Conservation (phyloP, 2,797 vertebrate species). For the Diplodus puntazzo region DNA sequence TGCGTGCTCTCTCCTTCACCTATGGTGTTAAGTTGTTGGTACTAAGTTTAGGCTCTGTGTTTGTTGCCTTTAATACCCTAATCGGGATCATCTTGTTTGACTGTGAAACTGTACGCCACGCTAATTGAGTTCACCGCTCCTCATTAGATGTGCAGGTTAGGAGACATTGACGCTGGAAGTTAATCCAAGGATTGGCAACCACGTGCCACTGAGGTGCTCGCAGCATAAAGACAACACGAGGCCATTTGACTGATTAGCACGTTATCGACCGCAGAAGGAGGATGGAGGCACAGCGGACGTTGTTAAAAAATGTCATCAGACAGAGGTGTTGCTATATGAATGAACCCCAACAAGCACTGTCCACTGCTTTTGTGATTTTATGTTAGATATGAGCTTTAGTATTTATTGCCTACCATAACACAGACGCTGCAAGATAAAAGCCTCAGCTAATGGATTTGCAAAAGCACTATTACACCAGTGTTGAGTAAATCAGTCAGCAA, state of each 20-base stretch:
- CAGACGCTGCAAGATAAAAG: constrained; percentile 52
- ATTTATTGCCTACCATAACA: constrained; percentile 29
- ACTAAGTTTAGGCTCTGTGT: neutral
- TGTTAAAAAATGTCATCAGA: neutral
- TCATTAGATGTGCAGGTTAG: constrained; percentile 12
- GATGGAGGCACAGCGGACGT: neutral
- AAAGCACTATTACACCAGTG: constrained; percentile 27
- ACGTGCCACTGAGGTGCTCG: neutral
- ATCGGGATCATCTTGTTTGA: constrained; percentile 23
- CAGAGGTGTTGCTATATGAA: neutral
- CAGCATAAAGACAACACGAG: neutral
- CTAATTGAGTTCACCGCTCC: constrained; percentile 39
- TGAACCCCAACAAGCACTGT: neutral
- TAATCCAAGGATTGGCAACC: constrained; percentile 31
- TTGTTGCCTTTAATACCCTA: neutral
- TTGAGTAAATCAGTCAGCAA: constrained; percentile 41
- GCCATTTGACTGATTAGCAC: constrained; percentile 18
- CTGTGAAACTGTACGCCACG: neutral
- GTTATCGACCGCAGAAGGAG: neutral
- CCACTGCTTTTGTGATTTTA: constrained; percentile 19
- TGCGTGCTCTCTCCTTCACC: neutral
- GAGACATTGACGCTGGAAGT: constrained; percentile 2
- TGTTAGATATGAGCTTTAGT: constrained; percentile 35
- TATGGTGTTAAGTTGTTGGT: neutral
- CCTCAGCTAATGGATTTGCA: constrained; percentile 55